Conservation (phyloP, 1,140 invertebrate genomes). For the Octopus bimaculoides region DNA sequence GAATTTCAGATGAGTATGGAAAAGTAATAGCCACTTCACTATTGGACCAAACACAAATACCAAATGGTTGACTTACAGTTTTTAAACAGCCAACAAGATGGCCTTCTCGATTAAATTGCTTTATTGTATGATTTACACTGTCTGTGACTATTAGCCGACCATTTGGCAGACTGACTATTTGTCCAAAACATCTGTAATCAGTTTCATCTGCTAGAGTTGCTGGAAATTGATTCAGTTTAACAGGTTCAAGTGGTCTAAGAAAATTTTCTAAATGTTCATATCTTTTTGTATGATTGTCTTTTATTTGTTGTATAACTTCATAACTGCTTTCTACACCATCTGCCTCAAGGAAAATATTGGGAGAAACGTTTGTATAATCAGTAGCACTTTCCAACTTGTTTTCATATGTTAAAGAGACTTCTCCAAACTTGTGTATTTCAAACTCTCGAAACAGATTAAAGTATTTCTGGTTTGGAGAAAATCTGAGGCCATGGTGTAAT, state of each 20-base stretch:
- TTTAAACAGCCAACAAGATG: background rate
- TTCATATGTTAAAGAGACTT: background rate
- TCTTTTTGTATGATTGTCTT: background rate
- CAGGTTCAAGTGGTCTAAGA: background rate
- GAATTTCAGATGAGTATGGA: background rate
- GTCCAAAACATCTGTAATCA: background rate
- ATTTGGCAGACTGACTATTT: background rate
- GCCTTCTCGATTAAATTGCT: background rate
- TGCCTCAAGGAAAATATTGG: background rate
- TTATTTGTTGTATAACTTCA: background rate
- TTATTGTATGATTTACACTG: background rate
- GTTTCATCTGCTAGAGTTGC: background rate
- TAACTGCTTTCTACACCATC: background rate
- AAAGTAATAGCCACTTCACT: constrained; percentile 1
- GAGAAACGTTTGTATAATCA: background rate
- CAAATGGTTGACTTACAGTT: background rate
- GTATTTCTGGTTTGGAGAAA: background rate
- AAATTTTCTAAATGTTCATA: background rate
- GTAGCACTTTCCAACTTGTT: background rate
- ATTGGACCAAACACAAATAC: background rate
- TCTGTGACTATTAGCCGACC: background rate
- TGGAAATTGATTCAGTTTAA: background rate
- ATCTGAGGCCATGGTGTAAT: background rate
- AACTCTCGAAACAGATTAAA: background rate
- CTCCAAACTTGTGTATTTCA: background rate